Conservation (phyloP, 2,797 vertebrate species). For the Lerista edwardsae region DNA sequence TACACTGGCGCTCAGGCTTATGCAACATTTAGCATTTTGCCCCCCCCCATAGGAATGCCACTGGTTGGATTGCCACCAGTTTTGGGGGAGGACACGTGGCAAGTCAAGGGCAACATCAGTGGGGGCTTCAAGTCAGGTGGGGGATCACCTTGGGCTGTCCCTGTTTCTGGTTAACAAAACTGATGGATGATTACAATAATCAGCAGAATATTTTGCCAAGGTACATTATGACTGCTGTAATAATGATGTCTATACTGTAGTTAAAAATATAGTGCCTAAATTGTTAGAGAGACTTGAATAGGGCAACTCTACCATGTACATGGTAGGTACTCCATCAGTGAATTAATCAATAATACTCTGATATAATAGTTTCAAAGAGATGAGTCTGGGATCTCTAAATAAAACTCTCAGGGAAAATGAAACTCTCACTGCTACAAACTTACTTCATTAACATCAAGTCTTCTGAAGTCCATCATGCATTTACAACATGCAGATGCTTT, state of each 20-base stretch:
- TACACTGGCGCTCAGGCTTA: too few relatives aligned
- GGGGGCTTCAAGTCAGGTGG: too few relatives aligned
- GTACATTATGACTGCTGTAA: constrained; percentile 31
- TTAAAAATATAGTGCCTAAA: constrained; percentile 51
- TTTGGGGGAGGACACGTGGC: too few relatives aligned
- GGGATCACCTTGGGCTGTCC: not conserved
- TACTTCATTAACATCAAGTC: constrained; percentile 54
- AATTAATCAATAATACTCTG: constrained; percentile 25
- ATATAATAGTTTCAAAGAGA: constrained; percentile 54
- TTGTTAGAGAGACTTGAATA: constrained; percentile 50
- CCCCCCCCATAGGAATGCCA: too few relatives aligned
- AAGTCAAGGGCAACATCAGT: too few relatives aligned
- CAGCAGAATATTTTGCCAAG: constrained; percentile 52
- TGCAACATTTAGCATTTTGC: too few relatives aligned
- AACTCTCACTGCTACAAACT: constrained; percentile 50
- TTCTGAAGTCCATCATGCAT: constrained; percentile 56
- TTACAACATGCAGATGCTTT: constrained; percentile 61
- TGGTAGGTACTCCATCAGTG: not conserved
- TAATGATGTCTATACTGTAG: constrained; percentile 49
- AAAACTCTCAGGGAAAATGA: constrained; percentile 55
- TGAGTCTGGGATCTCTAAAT: constrained; percentile 58
- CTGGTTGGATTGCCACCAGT: too few relatives aligned
- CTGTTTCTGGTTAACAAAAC: constrained; percentile 67
- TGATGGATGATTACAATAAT: constrained; percentile 50
- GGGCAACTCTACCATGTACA: not conserved